phyloP scores from a whole-genome alignment of 2,797 vertebrate genomes.

The Lophius americanus region DNA sequence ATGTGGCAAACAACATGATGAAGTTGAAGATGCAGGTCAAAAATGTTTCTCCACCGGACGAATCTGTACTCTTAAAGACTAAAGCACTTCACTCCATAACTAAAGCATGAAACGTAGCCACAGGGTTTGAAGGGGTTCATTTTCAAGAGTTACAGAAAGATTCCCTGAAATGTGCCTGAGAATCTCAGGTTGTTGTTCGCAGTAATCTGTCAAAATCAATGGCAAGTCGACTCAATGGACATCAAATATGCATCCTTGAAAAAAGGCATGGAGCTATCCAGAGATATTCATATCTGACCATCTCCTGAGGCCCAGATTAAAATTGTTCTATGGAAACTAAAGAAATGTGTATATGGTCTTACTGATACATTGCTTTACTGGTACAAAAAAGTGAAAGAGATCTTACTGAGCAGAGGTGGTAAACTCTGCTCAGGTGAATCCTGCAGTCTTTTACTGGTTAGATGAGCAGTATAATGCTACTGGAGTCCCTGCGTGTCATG shows the following conservation, averaged over 20 bases:
- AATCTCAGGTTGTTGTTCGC: slow-evolving; percentile 14
- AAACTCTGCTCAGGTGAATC: background rate
- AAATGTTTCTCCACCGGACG: slow-evolving; percentile 32
- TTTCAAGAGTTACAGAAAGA: slow-evolving; percentile 31
- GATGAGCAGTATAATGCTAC: background rate
- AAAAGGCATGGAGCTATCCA: background rate
- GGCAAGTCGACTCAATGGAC: no score
- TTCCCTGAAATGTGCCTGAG: slow-evolving; percentile 39
- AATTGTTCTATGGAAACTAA: background rate
- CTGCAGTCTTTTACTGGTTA: background rate
- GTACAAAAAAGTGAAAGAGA: background rate
- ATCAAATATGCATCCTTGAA: no score
- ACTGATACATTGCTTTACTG: background rate
- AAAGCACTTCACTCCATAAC: slow-evolving; percentile 7
- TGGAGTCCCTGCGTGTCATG: background rate
- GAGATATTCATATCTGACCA: background rate
- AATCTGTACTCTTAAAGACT: slow-evolving; percentile 30
- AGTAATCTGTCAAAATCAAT: no score
- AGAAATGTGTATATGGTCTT: background rate
- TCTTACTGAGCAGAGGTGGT: background rate
- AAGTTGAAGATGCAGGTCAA: slow-evolving; percentile 24
- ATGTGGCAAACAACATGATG: background rate
- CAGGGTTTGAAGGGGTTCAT: slow-evolving; percentile 39
- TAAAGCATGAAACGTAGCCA: no score
- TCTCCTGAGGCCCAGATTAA: background rate